Evolutionary conservation across 2,888 invertebrate genomes (phyloP).

Genomic region (Andrena fulva): DNA sequence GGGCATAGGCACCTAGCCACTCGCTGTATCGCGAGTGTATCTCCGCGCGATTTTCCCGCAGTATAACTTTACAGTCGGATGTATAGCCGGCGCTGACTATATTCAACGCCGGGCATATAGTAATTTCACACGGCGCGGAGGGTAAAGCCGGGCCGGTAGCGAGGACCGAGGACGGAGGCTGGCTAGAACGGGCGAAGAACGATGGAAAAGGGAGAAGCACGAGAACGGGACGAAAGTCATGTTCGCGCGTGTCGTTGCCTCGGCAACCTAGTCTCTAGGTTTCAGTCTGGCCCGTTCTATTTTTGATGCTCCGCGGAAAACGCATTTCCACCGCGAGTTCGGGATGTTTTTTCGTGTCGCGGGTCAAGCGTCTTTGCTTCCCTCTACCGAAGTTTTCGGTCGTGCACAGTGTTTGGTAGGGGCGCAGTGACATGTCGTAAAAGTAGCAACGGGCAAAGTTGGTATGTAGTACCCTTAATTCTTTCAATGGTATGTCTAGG

Average conservation of each 20-base stretch:
- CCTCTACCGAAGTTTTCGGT: background rate
- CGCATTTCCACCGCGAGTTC: constrained; percentile 61
- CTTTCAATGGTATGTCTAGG: no score
- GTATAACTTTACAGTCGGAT: constrained; percentile 29
- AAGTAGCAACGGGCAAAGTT: no score
- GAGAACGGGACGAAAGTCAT: constrained; percentile 39
- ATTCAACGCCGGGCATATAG: constrained; percentile 23
- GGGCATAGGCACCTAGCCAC: background rate
- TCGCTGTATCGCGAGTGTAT: constrained; percentile 30
- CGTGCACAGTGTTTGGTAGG: background rate
- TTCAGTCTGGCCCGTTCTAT: constrained; percentile 70
- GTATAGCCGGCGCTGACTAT: constrained; percentile 26
- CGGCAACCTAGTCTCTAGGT: constrained; percentile 72
- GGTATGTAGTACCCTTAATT: no score
- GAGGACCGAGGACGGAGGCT: background rate
- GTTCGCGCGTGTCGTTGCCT: constrained; percentile 76
- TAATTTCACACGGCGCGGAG: constrained; percentile 26
- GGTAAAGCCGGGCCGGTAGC: background rate
- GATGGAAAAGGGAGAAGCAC: constrained; percentile 9
- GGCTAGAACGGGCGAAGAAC: constrained; percentile 20
- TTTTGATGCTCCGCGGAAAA: constrained; percentile 74
- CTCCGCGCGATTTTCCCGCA: constrained; percentile 48
- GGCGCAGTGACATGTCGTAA: no score
- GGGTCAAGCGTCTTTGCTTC: constrained; percentile 23
- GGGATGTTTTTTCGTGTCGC: constrained; percentile 44